Evolutionary conservation across 2,113 vertebrate species (phyloP).

Genomic region (Gorsachius goisagi): DNA sequence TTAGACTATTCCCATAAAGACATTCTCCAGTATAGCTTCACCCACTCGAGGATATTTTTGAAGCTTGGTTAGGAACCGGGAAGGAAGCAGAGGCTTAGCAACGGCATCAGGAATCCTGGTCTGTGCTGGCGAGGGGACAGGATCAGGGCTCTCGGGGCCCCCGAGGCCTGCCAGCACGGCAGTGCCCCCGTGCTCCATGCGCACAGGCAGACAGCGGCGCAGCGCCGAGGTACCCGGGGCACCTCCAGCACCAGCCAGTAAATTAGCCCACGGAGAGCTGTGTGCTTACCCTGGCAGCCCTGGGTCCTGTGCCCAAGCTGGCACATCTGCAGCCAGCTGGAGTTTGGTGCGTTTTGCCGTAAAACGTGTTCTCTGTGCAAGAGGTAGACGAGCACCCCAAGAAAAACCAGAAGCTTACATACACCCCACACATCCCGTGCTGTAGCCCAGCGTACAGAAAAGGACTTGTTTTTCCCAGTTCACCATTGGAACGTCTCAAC

Average conservation of each 20-base stretch:
- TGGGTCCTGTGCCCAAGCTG: background rate
- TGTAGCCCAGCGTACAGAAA: background rate
- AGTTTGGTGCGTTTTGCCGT: background rate
- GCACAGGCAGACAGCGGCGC: accelerated
- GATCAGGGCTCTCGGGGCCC: background rate
- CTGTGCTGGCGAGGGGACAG: background rate
- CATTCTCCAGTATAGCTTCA: background rate
- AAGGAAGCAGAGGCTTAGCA: conserved; percentile 15
- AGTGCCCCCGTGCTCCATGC: accelerated
- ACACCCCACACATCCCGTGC: accelerated
- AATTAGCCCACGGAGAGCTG: background rate
- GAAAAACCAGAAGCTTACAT: background rate
- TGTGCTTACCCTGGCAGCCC: background rate
- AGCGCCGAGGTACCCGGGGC: accelerated
- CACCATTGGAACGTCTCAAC: background rate
- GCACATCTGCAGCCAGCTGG: background rate
- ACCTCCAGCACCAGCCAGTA: background rate
- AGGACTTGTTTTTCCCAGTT: background rate
- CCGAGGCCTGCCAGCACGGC: too few relatives aligned
- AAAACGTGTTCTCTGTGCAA: background rate
- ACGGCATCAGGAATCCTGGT: background rate
- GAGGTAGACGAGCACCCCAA: background rate
- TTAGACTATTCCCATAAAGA: background rate
- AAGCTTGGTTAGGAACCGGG: background rate
- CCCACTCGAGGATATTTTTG: conserved; percentile 16